These are phyloP conservation scores for Notiomystis cincta DNA, from an alignment of 2,113 vertebrate genomes.

Conservation along the genomic window DNA sequence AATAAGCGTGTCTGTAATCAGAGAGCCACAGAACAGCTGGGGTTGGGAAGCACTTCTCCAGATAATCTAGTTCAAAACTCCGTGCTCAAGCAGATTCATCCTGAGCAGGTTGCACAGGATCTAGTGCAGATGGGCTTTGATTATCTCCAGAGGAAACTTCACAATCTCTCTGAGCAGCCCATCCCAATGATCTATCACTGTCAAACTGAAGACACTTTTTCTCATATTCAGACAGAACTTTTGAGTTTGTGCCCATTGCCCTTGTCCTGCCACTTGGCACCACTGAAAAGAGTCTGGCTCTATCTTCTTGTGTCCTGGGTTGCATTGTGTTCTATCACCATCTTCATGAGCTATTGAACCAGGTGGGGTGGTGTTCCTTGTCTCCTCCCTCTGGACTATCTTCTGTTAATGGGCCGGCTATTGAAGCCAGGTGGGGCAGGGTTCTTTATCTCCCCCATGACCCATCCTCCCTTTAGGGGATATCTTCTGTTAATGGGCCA, in stretches of 20 bases:
- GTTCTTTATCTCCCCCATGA: too few relatives aligned
- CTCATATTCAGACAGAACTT: not conserved
- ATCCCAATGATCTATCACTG: rapidly evolving
- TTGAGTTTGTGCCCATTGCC: not conserved
- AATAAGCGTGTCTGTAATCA: not conserved
- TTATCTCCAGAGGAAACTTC: not conserved
- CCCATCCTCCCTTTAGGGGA: too few relatives aligned
- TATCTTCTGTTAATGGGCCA: too few relatives aligned
- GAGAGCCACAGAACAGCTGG: not conserved
- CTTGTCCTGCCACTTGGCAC: not conserved
- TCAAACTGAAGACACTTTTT: not conserved
- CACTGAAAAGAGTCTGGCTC: not conserved
- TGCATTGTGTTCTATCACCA: too few relatives aligned
- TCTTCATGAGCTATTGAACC: too few relatives aligned
- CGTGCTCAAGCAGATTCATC: not conserved
- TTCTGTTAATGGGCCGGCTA: too few relatives aligned
- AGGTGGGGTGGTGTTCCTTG: too few relatives aligned
- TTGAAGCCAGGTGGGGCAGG: too few relatives aligned
- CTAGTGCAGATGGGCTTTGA: not conserved
- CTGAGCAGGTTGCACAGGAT: not conserved
- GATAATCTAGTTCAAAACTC: not conserved
- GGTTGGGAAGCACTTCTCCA: not conserved
- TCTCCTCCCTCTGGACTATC: too few relatives aligned
- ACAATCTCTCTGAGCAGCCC: not conserved
- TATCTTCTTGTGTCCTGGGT: too few relatives aligned